Evolutionary conservation across 2,797 vertebrate genomes (phyloP), one percentile per base, ranked within the genome.

Genomic region (Enteromius thamalakanensis): DNA sequence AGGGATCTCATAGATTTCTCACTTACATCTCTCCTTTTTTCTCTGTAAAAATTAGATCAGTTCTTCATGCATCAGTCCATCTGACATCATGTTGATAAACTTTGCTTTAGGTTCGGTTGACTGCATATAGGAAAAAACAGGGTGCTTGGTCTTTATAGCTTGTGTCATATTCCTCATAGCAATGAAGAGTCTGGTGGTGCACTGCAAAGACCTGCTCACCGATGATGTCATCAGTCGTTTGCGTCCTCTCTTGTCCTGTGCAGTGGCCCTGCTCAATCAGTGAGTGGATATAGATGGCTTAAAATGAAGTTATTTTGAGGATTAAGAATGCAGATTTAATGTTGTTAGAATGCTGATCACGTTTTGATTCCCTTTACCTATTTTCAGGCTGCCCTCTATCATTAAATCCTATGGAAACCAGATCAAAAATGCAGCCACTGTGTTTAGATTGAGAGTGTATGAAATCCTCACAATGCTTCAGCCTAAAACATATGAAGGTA

Each of bases 401-500:
- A 29, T 91, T 86, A 95, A 96, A 88, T 93, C 94, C 2, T 96
- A 97, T 26, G 94, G 97, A 86, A 91, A 79, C 89, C 91, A 94
- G 53, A 89, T 99, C 40, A 96, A 96, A 88, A 90, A 86, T 19
- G 90, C 91, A 19, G 94, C 95, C 14, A 75, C 91, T 0, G 75
- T 96, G 88, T 98, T 96, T 91, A 96, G 94, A 89, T 94, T 96
- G 71, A 94, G 96, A 80, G 94, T 98, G 60, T 99, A 97, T 87
- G 96, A 98, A 90, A 91, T 99, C 68, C 92, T 99, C 40, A 88
- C 94, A 86, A 91, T 96, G 87, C 92, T 99, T 87, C 95, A 96
- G 80, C 95, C 96, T 6, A 95, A 95, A 87, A 93, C 88, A 1
- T 98, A 97, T 62, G 93, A 97, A 95, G 97, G 97, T 98, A 93